Conservation (phyloP, 2,797 vertebrate species). For the Vespertilio murinus region DNA sequence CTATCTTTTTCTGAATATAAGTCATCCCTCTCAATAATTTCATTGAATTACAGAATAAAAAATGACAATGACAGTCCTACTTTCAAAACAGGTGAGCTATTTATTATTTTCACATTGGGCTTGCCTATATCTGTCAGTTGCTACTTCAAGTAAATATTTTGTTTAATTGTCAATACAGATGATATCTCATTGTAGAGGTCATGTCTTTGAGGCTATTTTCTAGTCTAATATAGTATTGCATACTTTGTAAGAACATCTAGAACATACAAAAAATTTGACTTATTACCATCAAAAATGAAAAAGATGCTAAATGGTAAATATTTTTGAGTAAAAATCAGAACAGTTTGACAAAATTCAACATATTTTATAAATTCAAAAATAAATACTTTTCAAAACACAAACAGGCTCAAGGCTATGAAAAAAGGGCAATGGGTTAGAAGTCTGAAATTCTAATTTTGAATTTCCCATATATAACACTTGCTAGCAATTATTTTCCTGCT, state of each 20-base stretch:
- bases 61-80: neutral
- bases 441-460: neutral
- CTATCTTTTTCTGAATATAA: neutral
- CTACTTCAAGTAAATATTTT: neutral
- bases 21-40: neutral
- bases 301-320: neutral
- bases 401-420: neutral
- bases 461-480: neutral
- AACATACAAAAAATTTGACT: neutral
- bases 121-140: neutral
- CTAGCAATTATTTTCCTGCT: neutral
- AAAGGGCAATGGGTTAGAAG: neutral
- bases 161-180: neutral
- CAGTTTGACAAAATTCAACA: neutral
- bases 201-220: neutral
- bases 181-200: neutral
- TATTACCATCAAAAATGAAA: neutral
- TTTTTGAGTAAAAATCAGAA: neutral
- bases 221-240: neutral
- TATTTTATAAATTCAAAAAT: neutral
- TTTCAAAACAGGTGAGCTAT: neutral
- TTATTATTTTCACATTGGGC: neutral
- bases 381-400: neutral
- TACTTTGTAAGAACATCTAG: neutral
- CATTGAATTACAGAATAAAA: neutral